phyloP scores from a whole-genome alignment of 2,888 invertebrate genomes.

The Clanis bilineata region DNA sequence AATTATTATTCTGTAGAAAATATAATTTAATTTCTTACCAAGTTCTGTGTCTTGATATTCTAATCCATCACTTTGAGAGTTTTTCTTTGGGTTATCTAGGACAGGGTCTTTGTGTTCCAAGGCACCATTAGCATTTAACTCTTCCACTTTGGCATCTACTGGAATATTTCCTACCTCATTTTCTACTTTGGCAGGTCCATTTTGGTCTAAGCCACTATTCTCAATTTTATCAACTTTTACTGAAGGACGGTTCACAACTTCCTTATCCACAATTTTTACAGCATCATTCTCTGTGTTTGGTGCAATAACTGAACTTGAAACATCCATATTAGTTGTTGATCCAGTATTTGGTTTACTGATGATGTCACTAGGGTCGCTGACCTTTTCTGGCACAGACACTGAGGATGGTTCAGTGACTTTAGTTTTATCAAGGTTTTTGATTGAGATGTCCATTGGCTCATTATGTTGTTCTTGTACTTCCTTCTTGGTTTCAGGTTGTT shows the following conservation, averaged over 20 bases:
- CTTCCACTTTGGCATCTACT: not conserved
- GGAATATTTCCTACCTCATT: constrained; percentile 18
- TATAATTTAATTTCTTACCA: too few species aligned
- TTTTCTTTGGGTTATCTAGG: constrained; percentile 35
- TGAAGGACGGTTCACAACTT: constrained; percentile 5
- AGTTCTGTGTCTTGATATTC: constrained; percentile 34
- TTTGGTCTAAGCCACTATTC: constrained; percentile 17
- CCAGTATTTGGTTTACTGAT: constrained; percentile 8
- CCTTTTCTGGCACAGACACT: constrained; percentile 12
- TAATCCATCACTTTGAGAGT: constrained; percentile 26
- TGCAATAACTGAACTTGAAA: not conserved
- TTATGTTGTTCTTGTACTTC: constrained; percentile 8
- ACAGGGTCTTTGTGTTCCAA: constrained; percentile 32
- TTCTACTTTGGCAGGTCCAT: constrained; percentile 17
- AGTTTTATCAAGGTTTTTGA: constrained; percentile 5
- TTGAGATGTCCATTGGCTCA: constrained; percentile 18
- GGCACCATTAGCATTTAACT: constrained; percentile 14
- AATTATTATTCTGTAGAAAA: too few species aligned
- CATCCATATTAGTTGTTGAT: constrained; percentile 22
- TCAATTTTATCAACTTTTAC: not conserved
- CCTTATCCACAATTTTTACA: constrained; percentile 18
- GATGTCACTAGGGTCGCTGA: not conserved
- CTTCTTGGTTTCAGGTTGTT: constrained; percentile 15
- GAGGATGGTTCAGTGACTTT: constrained; percentile 17
- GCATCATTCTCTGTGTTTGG: not conserved